phyloP scores from a whole-genome alignment of 2,797 vertebrate species.

The Siniperca undulata region DNA sequence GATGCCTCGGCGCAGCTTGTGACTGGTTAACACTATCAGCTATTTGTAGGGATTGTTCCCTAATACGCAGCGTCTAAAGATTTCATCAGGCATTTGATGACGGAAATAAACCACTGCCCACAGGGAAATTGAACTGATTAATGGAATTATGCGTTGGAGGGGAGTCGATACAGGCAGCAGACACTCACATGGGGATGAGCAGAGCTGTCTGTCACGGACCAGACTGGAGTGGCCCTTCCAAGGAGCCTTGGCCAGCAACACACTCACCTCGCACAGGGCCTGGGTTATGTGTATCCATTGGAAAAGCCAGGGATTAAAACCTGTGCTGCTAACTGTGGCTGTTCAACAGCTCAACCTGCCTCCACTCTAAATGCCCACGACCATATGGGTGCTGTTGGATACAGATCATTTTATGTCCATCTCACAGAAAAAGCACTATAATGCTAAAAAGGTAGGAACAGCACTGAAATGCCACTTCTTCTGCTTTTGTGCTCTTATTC shows the following conservation, averaged over 20 bases:
- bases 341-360: constrained; percentile 57
- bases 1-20: constrained; percentile 90
- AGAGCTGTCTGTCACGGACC: constrained; percentile 68
- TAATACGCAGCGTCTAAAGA: constrained; percentile 91
- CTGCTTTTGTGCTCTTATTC: constrained; percentile 71
- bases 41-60: constrained; percentile 89
- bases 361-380: constrained; percentile 60
- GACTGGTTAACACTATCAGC: constrained; percentile 91
- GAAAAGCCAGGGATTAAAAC: constrained; percentile 70
- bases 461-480: constrained; percentile 67
- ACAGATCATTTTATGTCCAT: constrained; percentile 73
- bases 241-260: constrained; percentile 40
- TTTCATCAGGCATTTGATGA: constrained; percentile 92
- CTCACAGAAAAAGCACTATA: constrained; percentile 65
- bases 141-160: constrained; percentile 89
- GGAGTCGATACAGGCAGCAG: constrained; percentile 80
- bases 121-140: constrained; percentile 91
- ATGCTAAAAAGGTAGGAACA: constrained; percentile 62
- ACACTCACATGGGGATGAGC: constrained; percentile 74
- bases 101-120: constrained; percentile 92
- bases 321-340: constrained; percentile 44
- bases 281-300: constrained; percentile 53
- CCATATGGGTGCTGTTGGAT: constrained; percentile 72
- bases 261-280: constrained; percentile 61
- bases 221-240: constrained; percentile 47